phyloP scores from a whole-genome alignment of 2,113 vertebrate species.

The Carassius carassius region DNA sequence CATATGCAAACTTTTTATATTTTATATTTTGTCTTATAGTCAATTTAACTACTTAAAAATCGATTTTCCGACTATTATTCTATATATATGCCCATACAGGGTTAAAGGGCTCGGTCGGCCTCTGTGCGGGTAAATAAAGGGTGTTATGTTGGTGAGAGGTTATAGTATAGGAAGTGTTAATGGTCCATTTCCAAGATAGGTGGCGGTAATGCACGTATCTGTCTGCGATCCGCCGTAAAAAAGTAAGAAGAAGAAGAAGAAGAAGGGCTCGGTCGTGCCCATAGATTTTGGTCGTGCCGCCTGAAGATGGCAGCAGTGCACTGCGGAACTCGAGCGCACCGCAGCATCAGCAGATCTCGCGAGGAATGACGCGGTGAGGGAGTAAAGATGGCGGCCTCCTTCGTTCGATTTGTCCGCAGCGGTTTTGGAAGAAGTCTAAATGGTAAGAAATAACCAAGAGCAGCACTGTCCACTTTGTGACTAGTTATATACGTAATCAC shows the following conservation, averaged over 20 bases:
- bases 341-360: neutral
- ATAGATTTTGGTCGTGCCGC: neutral
- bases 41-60: too few relatives aligned
- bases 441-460: slow-evolving; percentile 50
- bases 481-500: neutral
- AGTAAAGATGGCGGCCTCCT: slow-evolving; percentile 74
- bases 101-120: neutral
- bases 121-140: too few relatives aligned
- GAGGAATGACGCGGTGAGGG: slow-evolving; percentile 20
- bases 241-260: too few relatives aligned
- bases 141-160: too few relatives aligned
- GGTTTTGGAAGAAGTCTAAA: slow-evolving; percentile 67
- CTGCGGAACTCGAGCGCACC: neutral
- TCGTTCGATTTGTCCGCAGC: slow-evolving; percentile 71
- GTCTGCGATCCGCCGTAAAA: too few relatives aligned
- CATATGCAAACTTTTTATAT: neutral
- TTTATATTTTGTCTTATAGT: neutral
- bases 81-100: neutral
- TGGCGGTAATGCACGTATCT: too few relatives aligned
- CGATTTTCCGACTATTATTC: neutral
- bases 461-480: accelerated
- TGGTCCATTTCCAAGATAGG: too few relatives aligned
- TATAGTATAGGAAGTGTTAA: too few relatives aligned
- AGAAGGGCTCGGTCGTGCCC: too few relatives aligned
- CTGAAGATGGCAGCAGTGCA: slow-evolving; percentile 11